phyloP scores from a whole-genome alignment of 2,888 invertebrate species.

The Dicroscelio sp. region DNA sequence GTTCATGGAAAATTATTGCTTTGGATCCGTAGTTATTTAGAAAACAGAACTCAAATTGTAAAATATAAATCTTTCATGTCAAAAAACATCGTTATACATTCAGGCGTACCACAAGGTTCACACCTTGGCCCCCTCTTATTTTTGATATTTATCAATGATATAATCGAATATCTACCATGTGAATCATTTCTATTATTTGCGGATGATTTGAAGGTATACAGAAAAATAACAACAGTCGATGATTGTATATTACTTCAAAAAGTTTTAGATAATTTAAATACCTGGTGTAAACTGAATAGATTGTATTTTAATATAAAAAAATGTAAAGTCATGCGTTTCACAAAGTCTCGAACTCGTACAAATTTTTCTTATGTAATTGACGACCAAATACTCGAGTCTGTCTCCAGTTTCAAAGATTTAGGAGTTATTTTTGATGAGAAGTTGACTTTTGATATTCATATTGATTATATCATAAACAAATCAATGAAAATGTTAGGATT shows the following conservation, averaged over 20 bases:
- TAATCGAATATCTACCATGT: neutral
- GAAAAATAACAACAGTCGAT: neutral
- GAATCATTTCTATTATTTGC: conserved; percentile 1
- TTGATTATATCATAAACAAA: neutral
- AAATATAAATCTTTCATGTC: neutral
- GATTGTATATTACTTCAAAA: neutral
- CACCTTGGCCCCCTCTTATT: neutral
- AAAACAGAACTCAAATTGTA: neutral
- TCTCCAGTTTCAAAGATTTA: neutral
- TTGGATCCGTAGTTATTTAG: neutral
- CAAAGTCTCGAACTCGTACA: neutral
- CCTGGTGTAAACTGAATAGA: neutral
- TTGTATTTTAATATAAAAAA: neutral
- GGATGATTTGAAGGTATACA: neutral
- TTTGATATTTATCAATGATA: neutral
- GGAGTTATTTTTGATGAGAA: neutral
- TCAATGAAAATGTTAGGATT: neutral
- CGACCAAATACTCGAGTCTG: neutral
- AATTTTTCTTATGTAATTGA: neutral
- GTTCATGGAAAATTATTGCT: neutral
- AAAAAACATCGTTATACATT: neutral
- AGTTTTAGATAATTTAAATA: neutral
- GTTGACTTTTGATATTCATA: neutral
- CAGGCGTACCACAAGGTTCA: neutral
- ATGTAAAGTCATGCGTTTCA: neutral